These are phyloP conservation scores for Rhinoraja longicauda DNA, from an alignment of 2,797 vertebrate genomes.

Conservation along the genomic window DNA sequence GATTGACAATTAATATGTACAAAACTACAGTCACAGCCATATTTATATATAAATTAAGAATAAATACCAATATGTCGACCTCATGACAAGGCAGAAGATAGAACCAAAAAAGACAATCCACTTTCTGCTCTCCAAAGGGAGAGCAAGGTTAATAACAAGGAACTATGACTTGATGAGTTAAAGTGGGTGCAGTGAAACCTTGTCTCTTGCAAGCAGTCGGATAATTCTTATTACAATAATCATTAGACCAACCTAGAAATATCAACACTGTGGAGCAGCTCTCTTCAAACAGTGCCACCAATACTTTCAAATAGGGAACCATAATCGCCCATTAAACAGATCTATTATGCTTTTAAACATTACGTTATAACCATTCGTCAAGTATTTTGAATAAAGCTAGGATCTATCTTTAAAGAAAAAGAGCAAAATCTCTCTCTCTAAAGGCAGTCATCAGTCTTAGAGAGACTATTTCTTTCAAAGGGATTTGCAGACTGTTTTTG, in stretches of 20 bases:
- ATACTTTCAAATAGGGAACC: neutral
- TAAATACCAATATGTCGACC: slow-evolving; percentile 36
- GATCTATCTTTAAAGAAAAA: neutral
- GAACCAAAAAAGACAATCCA: neutral
- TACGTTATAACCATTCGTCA: too few relatives aligned
- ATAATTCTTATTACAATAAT: neutral
- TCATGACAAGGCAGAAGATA: slow-evolving; percentile 6
- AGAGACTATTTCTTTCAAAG: neutral
- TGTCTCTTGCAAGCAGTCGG: neutral
- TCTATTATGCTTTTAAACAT: neutral
- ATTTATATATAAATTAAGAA: slow-evolving; percentile 39
- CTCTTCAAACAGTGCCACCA: neutral
- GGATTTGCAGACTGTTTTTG: neutral
- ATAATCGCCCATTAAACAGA: neutral
- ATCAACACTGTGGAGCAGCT: neutral
- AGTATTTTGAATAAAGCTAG: too few relatives aligned
- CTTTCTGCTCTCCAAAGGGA: neutral
- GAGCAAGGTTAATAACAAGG: slow-evolving; percentile 14
- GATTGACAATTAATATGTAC: slow-evolving; percentile 53
- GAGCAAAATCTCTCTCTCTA: neutral
- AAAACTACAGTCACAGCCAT: slow-evolving; percentile 46
- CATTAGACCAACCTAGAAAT: neutral
- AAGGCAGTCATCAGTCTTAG: neutral
- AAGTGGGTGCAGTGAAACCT: slow-evolving; percentile 27
- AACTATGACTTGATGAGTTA: slow-evolving; percentile 17